phyloP scores from a whole-genome alignment of 2,888 invertebrate species.

The Eupithecia pulchellata region DNA sequence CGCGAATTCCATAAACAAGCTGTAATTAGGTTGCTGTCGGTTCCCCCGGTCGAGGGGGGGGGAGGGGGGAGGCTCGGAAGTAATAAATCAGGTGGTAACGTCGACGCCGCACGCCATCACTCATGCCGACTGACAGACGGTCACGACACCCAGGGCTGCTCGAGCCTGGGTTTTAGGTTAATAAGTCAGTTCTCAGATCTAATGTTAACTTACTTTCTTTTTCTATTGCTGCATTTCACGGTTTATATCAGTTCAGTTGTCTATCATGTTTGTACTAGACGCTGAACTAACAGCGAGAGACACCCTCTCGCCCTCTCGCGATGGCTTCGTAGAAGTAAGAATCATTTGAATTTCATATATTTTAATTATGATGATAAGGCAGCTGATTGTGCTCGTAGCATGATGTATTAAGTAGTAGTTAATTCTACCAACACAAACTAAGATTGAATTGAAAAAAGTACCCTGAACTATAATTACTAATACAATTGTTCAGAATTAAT shows the following conservation, averaged over 20 bases:
- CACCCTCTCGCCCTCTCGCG: too few relatives aligned
- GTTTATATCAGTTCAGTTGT: neutral
- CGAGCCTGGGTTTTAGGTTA: conserved; percentile 30
- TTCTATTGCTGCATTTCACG: neutral
- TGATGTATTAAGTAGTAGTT: too few relatives aligned
- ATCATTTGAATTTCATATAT: neutral
- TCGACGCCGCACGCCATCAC: conserved; percentile 82
- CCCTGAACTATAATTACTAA: neutral
- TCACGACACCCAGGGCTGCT: conserved; percentile 72
- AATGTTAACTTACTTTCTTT: neutral
- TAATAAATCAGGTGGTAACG: conserved; percentile 84
- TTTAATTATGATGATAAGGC: too few relatives aligned
- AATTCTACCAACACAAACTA: too few relatives aligned
- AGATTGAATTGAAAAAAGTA: too few relatives aligned
- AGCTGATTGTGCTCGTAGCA: too few relatives aligned
- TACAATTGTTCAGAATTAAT: neutral
- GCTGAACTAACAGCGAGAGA: too few relatives aligned
- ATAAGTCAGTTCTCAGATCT: conserved; percentile 12
- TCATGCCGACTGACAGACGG: conserved; percentile 75
- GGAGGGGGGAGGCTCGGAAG: conserved; percentile 67
- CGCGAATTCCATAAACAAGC: conserved; percentile 44
- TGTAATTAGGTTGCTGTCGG: conserved; percentile 55
- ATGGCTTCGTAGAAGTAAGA: neutral
- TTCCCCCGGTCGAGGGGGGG: conserved; percentile 42
- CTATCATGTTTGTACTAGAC: neutral